These are phyloP conservation scores for Trichomycterus rosablanca DNA, from an alignment of 2,113 vertebrate genomes.

Conservation along the genomic window DNA sequence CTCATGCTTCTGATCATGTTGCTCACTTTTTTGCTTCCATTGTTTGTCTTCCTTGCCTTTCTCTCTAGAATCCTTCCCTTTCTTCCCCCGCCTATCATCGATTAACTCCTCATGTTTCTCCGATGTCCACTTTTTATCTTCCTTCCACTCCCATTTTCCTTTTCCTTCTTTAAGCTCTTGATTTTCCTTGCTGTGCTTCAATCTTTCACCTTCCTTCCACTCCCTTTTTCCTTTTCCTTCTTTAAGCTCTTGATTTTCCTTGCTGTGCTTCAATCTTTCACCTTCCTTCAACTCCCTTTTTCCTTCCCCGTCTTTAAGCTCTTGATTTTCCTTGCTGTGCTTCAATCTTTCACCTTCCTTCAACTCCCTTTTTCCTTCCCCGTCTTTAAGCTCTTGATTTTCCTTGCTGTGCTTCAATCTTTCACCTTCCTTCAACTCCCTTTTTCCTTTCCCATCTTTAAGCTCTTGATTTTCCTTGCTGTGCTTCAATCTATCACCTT, in stretches of 20 bases:
- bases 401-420: slow-evolving; percentile 45
- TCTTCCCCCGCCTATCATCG: slow-evolving; percentile 25
- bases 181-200: slow-evolving; percentile 47
- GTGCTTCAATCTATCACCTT: slow-evolving; percentile 48
- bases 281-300: slow-evolving; percentile 48
- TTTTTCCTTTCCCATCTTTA: slow-evolving; percentile 47
- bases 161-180: slow-evolving; percentile 45
- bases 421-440: slow-evolving; percentile 47
- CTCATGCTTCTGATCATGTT: slow-evolving; percentile 13
- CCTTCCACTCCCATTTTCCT: slow-evolving; percentile 48
- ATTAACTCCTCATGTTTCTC: slow-evolving; percentile 34
- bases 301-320: slow-evolving; percentile 44
- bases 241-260: neutral
- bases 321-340: slow-evolving; percentile 41
- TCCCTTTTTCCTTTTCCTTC: slow-evolving; percentile 27
- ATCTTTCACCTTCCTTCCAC: slow-evolving; percentile 42
- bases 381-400: slow-evolving; percentile 44
- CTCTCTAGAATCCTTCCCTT: slow-evolving; percentile 24
- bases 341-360: slow-evolving; percentile 51
- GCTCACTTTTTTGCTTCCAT: neutral
- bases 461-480: slow-evolving; percentile 42
- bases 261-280: neutral
- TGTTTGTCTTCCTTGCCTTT: slow-evolving; percentile 26
- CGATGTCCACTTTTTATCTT: slow-evolving; percentile 52
- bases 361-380: slow-evolving; percentile 45